A percentile compares a stretch with the other conserved stretches of the same genome.
These are phyloP conservation scores for Palythoa caribaeorum DNA, from an alignment of 92 coral and sea anemone species.

Conservation along the genomic window DNA sequence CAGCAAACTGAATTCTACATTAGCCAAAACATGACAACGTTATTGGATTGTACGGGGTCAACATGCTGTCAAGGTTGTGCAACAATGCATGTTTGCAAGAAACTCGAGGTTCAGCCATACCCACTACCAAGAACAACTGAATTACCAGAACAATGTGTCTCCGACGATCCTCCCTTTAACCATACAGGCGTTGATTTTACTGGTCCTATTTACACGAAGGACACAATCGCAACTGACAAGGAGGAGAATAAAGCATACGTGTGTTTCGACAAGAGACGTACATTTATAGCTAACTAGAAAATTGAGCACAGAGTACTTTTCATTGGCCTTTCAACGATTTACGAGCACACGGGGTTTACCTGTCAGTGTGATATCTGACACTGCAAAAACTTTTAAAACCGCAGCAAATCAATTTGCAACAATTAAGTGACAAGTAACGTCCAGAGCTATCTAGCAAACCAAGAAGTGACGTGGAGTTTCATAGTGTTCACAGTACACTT, in stretches of 20 bases:
- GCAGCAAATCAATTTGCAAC: slow-evolving; percentile 34
- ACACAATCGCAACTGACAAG: slow-evolving; percentile 2
- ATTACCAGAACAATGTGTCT: slow-evolving; percentile 46
- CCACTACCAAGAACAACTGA: slow-evolving; percentile 50
- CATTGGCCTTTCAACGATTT: slow-evolving; percentile 54
- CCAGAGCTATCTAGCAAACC: slow-evolving; percentile 40
- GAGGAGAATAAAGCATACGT: slow-evolving; percentile 47
- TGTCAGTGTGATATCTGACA: slow-evolving; percentile 47
- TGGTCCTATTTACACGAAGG: slow-evolving; percentile 53
- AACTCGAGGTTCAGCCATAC: slow-evolving; percentile 34
- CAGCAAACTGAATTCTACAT: slow-evolving; percentile 43
- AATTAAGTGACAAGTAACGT: slow-evolving; percentile 37
- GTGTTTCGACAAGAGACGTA: slow-evolving; percentile 66
- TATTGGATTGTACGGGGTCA: slow-evolving; percentile 61
- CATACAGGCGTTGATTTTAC: slow-evolving; percentile 71
- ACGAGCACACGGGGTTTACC: slow-evolving; percentile 51
- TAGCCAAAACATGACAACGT: slow-evolving; percentile 48
- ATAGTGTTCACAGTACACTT: too few relatives aligned
- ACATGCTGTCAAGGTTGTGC: slow-evolving; percentile 47
- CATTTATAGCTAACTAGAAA: slow-evolving; percentile 59
- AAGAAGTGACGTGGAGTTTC: slow-evolving; percentile 54
- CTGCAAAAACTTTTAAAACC: slow-evolving; percentile 42
- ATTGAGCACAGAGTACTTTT: slow-evolving; percentile 49
- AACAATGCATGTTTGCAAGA: slow-evolving; percentile 41
- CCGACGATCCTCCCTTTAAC: slow-evolving; percentile 63